Base-by-base conservation (phyloP, 1,140 invertebrate genomes). In the Lasioglossum albipes region DNA sequence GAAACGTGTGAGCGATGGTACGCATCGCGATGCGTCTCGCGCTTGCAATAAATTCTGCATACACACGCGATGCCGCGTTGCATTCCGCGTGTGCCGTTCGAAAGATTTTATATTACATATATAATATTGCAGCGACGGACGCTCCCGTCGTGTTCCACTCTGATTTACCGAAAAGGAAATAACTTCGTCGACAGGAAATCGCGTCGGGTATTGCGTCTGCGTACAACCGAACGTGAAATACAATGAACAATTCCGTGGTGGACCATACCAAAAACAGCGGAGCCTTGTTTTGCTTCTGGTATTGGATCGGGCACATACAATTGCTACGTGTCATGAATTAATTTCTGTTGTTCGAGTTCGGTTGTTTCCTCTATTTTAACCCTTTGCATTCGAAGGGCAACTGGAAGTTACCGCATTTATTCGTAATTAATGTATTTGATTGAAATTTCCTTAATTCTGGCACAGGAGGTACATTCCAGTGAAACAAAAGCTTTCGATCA, bases 91-190 rank as follows among this genome's bases (percentile, higher is more conserved):
- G 31, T 20, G n/a, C 12, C 31, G 16, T 41, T 41, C 9, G 7
- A 20, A 22, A 45, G 20, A 67, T 67, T 67, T 67, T 67, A 67
- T 67, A 67, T 67, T 67, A n/a, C n/a, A n/a, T n/a, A n/a, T 59
- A n/a, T n/a, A 67, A 45, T 67, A 67, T 67, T 22, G 42, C 4
- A 49, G 31, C 18, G n/a, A 9, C 20, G 65, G 20, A 45, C 36
- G 27, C 36, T 7, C 12, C 27, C 41, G n/a, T 6, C 5, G 20
- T 41, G 65, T 45, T 20, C 41, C 42, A 42, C 45, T 67, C 13
- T 67, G 65, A 67, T 67, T 67, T 67, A 67, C 65, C n/a, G 65
- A 45, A 67, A 67, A 67, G 65, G 65, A 67, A 67, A 67, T 67
- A 67, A 67, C 65, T 49, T 45, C 42, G 65, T 49, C 65, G 18